Percentiles rank a stretch among this genome's conserved stretches.
phyloP scores from a whole-genome alignment of 2,888 invertebrate genomes.

The Exocentrus adspersus region DNA sequence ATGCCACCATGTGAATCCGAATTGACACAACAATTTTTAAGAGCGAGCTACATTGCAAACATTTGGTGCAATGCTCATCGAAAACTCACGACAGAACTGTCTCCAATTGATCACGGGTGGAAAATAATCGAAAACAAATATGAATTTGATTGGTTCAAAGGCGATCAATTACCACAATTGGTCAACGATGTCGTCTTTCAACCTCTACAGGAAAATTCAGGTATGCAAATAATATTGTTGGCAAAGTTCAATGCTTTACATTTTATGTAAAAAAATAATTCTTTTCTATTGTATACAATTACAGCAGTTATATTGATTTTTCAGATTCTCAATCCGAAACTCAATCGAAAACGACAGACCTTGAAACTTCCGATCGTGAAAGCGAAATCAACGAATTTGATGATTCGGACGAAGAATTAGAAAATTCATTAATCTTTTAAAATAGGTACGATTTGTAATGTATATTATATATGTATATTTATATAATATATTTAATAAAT shows the following conservation, averaged over 20 bases:
- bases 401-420: background rate
- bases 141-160: constrained; percentile 18
- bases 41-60: constrained; percentile 38
- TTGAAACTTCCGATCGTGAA: background rate
- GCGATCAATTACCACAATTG: constrained; percentile 20
- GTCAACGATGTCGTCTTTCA: constrained; percentile 20
- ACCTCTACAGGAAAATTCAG: constrained; percentile 22
- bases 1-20: constrained; percentile 42
- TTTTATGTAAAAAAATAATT: constrained; percentile 6
- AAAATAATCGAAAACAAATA: constrained; percentile 33
- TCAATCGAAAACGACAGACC: background rate
- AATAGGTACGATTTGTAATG: background rate
- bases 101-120: constrained; percentile 37
- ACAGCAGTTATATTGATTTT: background rate
- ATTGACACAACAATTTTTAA: constrained; percentile 39
- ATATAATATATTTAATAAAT: background rate
- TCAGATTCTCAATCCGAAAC: constrained; percentile 5
- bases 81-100: constrained; percentile 33
- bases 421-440: background rate
- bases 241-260: background rate
- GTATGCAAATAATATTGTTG: constrained; percentile 2
- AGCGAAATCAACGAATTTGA: background rate
- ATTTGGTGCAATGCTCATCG: constrained; percentile 41
- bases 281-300: background rate
- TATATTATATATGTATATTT: too few relatives aligned